Evolutionary conservation across 1,140 invertebrate genomes (phyloP), one percentile per base, ranked within the genome.

Genomic region (Latrodectus geometricus): DNA sequence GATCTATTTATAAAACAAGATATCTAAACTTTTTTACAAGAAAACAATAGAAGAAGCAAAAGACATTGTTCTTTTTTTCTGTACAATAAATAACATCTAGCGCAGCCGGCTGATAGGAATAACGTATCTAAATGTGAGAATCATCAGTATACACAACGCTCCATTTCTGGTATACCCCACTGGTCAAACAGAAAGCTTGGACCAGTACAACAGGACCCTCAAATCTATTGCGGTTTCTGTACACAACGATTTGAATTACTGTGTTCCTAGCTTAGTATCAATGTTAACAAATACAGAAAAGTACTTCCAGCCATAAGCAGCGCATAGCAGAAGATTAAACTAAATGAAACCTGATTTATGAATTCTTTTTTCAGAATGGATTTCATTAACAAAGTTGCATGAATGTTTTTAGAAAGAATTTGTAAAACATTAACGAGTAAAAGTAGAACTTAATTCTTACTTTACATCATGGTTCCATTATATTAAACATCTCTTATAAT

Each of bases 101-200:
- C 82, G 82, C 72, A 54, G 21, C 35, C 73, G 48, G 79, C 69
- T 4, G 70, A 73, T 52, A 81, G 69, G 82, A 70, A 50, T 49
- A 75, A 84, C 70, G 66, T 52, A 35, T 80, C 82, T 84, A 75
- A 84, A 84, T 50, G 72, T 84, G 75, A 75, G 82, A 84, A 84
- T 84, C 61, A 84, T 84, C 82, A 75, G 52, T 84, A 69, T 84
- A 84, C 72, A 84, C 81, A 61, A 84, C 81, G 73, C 72, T 76
- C 73, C 48, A 23, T 84, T 75, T 84, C 23, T n/a, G n/a, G n/a
- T 8, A 56, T 56, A 14, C 15, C 1, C 9, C 11, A 69, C 61
- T 61, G 54, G 54, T 61, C 11, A 61, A 61, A 61, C 2, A 14
- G 11, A 61, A 11, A 61, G 11, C 11, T 61, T 17, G 0, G 17